Conservation (phyloP, 2,888 invertebrate species). For the Listrodromus nycthemerus region DNA sequence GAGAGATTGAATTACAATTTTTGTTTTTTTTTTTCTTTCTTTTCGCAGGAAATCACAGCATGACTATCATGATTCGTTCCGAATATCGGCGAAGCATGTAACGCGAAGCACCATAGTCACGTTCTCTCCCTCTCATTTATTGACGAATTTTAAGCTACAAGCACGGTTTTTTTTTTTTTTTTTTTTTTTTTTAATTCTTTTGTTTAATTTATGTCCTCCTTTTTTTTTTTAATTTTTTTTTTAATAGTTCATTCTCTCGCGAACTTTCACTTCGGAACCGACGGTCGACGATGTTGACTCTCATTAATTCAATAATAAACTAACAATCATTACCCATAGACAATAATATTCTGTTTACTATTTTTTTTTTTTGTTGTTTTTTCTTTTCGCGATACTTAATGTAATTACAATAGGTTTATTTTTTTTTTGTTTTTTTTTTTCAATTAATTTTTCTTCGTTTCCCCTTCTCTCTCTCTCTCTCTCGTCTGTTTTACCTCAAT, state of each 20-base stretch:
- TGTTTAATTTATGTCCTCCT: too few species aligned
- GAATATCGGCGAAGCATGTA: conserved; percentile 57
- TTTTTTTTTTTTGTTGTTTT: conserved; percentile 67
- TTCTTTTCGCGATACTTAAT: conserved; percentile 62
- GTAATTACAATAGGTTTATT: conserved; percentile 62
- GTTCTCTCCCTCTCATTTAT: conserved; percentile 68
- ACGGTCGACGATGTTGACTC: conserved; percentile 55
- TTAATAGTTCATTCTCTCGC: conserved; percentile 63
- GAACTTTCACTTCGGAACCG: conserved; percentile 38
- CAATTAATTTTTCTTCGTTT: too few species aligned
- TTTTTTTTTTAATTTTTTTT: conserved; percentile 41
- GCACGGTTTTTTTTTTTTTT: conserved; percentile 64
- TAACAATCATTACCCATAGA: conserved; percentile 77
- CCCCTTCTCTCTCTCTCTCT: too few species aligned
- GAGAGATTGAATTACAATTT: conserved; percentile 16
- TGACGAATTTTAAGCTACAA: conserved; percentile 70
- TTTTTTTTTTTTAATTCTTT: conserved; percentile 55
- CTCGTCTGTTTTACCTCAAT: conserved; percentile 36
- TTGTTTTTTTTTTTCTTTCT: conserved; percentile 28
- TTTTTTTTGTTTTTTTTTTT: conserved; percentile 35
- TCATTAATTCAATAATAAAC: conserved; percentile 75
- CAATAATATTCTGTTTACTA: conserved; percentile 76
- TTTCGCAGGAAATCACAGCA: conserved; percentile 61
- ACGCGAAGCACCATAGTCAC: conserved; percentile 66
- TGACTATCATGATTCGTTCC: conserved; percentile 63